Conservation (phyloP, 2,888 invertebrate species). For the Hermaeophaga mercurialis region DNA sequence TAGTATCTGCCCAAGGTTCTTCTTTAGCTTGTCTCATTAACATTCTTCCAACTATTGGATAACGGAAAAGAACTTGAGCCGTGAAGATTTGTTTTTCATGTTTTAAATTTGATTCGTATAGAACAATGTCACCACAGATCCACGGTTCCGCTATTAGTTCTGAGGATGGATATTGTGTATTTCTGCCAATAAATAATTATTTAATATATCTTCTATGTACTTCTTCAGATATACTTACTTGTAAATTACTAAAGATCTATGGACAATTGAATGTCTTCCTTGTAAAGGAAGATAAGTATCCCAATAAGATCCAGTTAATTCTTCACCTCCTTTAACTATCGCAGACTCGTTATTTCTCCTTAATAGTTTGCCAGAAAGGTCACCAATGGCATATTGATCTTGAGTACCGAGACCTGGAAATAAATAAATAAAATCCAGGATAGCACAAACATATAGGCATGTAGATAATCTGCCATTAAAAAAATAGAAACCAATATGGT, state of each 20-base stretch:
- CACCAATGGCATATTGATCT: slow-evolving; percentile 90
- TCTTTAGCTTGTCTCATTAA: slow-evolving; percentile 80
- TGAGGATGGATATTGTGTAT: slow-evolving; percentile 58
- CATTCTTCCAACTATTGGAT: slow-evolving; percentile 86
- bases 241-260: slow-evolving; percentile 79
- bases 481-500: too few species aligned
- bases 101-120: slow-evolving; percentile 68
- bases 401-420: slow-evolving; percentile 80
- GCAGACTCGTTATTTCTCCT: slow-evolving; percentile 73
- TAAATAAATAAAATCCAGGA: too few species aligned
- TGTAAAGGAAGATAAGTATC: slow-evolving; percentile 85
- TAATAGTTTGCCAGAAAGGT: slow-evolving; percentile 84
- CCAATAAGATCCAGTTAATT: slow-evolving; percentile 77
- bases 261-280: slow-evolving; percentile 78
- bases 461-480: too few species aligned
- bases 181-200: slow-evolving; percentile 47
- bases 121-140: slow-evolving; percentile 69
- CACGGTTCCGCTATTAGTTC: slow-evolving; percentile 59
- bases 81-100: slow-evolving; percentile 76
- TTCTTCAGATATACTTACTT: slow-evolving; percentile 60
- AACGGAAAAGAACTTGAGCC: slow-evolving; percentile 75
- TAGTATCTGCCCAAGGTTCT: slow-evolving; percentile 83
- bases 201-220: background rate
- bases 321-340: slow-evolving; percentile 72
- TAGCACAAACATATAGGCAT: too few species aligned